phyloP scores from a whole-genome alignment of 2,113 vertebrate species.

The Apodemus sylvaticus region DNA sequence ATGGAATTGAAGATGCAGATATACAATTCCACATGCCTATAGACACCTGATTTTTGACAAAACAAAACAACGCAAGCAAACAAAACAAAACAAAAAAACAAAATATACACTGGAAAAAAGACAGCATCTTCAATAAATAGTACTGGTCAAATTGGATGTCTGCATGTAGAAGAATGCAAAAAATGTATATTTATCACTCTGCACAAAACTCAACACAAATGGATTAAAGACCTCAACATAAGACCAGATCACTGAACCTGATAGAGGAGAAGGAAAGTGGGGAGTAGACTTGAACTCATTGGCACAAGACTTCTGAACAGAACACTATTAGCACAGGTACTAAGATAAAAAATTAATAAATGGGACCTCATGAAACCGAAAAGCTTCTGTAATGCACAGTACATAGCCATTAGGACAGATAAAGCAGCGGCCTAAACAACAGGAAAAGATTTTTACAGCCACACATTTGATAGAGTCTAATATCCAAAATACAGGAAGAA shows the following conservation, averaged over 20 bases:
- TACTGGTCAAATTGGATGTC: neutral
- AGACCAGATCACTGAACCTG: neutral
- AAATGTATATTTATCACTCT: neutral
- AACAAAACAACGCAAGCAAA: neutral
- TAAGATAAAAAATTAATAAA: neutral
- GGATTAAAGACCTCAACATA: neutral
- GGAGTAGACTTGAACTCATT: neutral
- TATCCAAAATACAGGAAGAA: neutral
- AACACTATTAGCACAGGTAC: neutral
- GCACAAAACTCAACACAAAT: neutral
- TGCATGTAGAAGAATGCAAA: neutral
- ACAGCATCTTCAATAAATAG: neutral
- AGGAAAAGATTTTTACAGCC: neutral
- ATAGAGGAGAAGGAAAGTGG: neutral
- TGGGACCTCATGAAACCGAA: neutral
- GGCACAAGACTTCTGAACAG: neutral
- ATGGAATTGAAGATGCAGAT: neutral
- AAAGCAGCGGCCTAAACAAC: neutral
- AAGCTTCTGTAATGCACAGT: neutral
- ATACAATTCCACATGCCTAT: neutral
- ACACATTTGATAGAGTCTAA: neutral
- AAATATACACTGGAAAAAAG: neutral
- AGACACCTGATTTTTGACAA: neutral
- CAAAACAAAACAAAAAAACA: too few species aligned
- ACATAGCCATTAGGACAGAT: neutral